Percentiles rank a stretch among this genome's conserved stretches.
These are phyloP conservation scores for Melanotaenia boesemani DNA, from an alignment of 2,797 vertebrate genomes.

Conservation along the genomic window DNA sequence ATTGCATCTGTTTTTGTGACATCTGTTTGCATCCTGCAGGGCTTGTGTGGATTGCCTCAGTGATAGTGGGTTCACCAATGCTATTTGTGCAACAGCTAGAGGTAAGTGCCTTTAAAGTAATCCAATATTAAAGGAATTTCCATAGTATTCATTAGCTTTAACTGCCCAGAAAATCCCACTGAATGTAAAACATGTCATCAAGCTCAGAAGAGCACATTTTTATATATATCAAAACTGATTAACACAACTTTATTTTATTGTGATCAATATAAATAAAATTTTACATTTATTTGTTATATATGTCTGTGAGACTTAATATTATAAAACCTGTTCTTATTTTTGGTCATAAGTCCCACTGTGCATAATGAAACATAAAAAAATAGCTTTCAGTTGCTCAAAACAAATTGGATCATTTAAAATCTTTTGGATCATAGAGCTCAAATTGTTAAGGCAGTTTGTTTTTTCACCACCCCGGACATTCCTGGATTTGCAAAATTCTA, in stretches of 20 bases:
- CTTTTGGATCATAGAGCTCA: background rate
- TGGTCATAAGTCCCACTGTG: too few species aligned
- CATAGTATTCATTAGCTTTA: background rate
- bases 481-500: background rate
- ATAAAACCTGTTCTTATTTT: too few species aligned
- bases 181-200: background rate
- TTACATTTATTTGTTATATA: too few species aligned
- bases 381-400: background rate
- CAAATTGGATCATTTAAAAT: background rate
- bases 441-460: background rate
- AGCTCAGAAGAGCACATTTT: too few species aligned
- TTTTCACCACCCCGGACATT: background rate
- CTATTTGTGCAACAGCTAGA: conserved; percentile 87
- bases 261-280: too few species aligned
- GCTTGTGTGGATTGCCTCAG: conserved; percentile 83
- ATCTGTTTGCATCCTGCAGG: conserved; percentile 69
- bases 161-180: conserved; percentile 1
- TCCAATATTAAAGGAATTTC: background rate
- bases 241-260: too few species aligned
- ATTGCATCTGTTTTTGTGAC: background rate
- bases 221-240: too few species aligned
- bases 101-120: conserved; percentile 66
- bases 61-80: conserved; percentile 88
- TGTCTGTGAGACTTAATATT: too few species aligned
- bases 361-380: too few species aligned